These are phyloP conservation scores for Hyposoter didymator DNA, from an alignment of 2,888 invertebrate species.

Conservation along the genomic window DNA sequence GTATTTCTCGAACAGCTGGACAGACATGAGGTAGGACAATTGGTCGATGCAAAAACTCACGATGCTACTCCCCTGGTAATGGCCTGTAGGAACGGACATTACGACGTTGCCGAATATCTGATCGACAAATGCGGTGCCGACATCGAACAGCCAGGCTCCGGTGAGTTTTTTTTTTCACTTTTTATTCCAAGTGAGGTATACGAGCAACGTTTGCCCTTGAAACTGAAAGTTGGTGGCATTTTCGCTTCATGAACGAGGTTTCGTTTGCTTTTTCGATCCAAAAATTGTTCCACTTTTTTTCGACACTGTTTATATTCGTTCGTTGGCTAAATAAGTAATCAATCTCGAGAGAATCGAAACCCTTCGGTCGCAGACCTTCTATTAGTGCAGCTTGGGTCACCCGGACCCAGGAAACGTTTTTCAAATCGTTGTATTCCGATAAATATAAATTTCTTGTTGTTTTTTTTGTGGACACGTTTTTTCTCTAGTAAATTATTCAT, in stretches of 20 bases:
- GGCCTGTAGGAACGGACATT: slow-evolving; percentile 97
- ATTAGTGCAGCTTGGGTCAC: no score
- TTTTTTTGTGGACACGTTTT: no score
- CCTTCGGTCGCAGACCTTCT: no score
- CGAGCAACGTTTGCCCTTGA: not conserved
- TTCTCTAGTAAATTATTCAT: no score
- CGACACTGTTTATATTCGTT: not conserved
- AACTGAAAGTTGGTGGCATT: not conserved
- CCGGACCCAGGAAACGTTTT: no score
- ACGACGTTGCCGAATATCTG: slow-evolving; percentile 96
- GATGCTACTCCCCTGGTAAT: slow-evolving; percentile 98
- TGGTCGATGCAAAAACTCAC: slow-evolving; percentile 94
- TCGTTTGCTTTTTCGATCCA: no score
- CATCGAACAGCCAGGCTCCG: slow-evolving; percentile 96
- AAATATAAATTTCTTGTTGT: no score
- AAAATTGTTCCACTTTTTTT: no score
- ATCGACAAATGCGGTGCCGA: slow-evolving; percentile 96
- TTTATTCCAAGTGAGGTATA: not conserved
- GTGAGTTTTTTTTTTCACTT: slow-evolving; percentile 83
- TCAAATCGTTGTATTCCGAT: no score
- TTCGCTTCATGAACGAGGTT: not conserved
- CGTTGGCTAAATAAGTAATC: not conserved
- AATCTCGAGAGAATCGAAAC: no score
- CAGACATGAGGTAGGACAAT: slow-evolving; percentile 92
- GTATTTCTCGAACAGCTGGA: slow-evolving; percentile 92